Percentiles rank a stretch among this genome's conserved stretches.
phyloP scores from a whole-genome alignment of 2,888 invertebrate genomes.

The Hetaerina titia region DNA sequence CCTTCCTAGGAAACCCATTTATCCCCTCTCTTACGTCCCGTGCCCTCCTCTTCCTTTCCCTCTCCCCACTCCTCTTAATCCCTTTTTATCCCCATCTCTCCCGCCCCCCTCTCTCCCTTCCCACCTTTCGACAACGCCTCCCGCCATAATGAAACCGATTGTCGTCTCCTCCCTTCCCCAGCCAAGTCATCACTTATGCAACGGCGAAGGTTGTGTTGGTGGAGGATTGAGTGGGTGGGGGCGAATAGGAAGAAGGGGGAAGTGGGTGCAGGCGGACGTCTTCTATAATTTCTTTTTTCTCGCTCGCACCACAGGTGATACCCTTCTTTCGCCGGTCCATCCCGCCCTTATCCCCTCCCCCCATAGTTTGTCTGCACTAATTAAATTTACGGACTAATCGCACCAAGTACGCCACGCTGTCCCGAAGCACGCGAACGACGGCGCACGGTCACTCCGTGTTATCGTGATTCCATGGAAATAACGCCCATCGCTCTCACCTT shows the following conservation, averaged over 20 bases:
- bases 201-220: neutral
- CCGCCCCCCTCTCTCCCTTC: neutral
- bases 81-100: neutral
- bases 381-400: too few relatives aligned
- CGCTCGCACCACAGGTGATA: neutral
- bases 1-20: neutral
- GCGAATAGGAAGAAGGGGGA: neutral
- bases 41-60: neutral
- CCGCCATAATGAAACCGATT: conserved; percentile 11
- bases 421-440: neutral
- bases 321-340: neutral
- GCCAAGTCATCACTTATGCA: neutral
- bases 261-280: neutral
- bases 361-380: neutral
- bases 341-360: neutral
- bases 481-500: neutral
- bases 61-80: neutral
- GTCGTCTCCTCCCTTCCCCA: neutral
- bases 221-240: neutral
- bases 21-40: neutral
- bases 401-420: too few relatives aligned
- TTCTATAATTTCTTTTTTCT: neutral
- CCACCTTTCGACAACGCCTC: neutral
- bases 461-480: neutral
- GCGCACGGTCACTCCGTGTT: neutral